Percentiles rank a stretch among this genome's conserved stretches.
Evolutionary conservation across 2,113 vertebrate genomes (phyloP).

Genomic region (Platycercus adscitus): DNA sequence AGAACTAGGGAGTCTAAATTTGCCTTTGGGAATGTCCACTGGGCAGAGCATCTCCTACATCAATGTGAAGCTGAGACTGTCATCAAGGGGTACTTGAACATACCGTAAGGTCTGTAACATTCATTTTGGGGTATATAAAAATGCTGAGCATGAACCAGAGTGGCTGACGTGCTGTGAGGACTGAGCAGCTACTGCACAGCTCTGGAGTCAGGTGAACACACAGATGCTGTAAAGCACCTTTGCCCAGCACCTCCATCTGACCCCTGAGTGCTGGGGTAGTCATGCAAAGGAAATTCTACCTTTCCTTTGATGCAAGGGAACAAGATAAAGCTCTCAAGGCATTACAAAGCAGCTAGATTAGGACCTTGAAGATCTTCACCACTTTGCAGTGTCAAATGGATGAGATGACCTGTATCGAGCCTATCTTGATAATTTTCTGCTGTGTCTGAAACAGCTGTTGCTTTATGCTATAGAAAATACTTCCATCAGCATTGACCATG

Average conservation of each 20-base stretch:
- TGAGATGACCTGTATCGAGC: not conserved
- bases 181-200: not conserved
- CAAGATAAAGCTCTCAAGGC: not conserved
- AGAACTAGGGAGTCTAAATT: not conserved
- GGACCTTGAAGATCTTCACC: not conserved
- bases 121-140: not conserved
- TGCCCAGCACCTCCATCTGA: not conserved
- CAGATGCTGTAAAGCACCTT: not conserved
- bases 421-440: not conserved
- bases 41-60: not conserved
- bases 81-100: not conserved
- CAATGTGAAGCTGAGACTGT: not conserved
- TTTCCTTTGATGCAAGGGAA: not conserved
- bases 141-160: not conserved
- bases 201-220: not conserved
- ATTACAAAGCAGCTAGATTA: not conserved
- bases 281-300: not conserved
- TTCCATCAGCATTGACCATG: accelerated
- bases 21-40: not conserved
- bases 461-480: not conserved
- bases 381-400: not conserved
- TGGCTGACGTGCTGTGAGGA: not conserved
- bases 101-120: not conserved
- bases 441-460: not conserved
- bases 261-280: not conserved